A percentile compares a stretch with the other conserved stretches of the same genome.
phyloP scores from a whole-genome alignment of 2,113 vertebrate species.

The Canis aureus region DNA sequence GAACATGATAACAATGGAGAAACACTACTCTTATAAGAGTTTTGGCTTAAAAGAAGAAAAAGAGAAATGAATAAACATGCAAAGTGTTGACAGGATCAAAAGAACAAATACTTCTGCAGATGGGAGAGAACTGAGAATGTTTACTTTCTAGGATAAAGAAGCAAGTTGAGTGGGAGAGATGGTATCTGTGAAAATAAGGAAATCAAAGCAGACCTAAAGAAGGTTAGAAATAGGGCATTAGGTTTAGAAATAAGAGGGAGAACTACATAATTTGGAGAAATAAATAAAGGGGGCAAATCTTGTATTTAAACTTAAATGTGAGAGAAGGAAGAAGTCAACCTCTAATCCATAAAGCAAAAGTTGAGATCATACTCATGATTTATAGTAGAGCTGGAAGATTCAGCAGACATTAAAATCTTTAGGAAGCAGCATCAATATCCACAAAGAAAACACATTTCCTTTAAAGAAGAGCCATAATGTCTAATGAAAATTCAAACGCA shows the following conservation, averaged over 20 bases:
- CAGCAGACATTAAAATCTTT: not conserved
- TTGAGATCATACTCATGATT: not conserved
- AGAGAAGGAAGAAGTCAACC: not conserved
- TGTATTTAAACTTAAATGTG: not conserved
- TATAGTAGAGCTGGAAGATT: not conserved
- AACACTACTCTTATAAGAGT: not conserved
- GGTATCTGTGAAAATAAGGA: not conserved
- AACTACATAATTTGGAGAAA: slow-evolving; percentile 32
- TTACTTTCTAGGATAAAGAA: not conserved
- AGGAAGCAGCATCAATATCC: not conserved
- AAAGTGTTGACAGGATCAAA: not conserved
- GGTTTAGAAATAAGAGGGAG: not conserved
- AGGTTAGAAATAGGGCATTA: not conserved
- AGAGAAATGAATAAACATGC: not conserved
- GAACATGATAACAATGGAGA: not conserved
- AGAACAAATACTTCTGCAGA: not conserved
- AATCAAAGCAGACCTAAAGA: not conserved
- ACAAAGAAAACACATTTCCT: not conserved
- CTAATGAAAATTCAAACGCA: not conserved
- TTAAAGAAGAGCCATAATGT: not conserved
- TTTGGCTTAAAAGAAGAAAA: not conserved
- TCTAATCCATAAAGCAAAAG: not conserved
- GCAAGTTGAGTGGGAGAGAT: not conserved
- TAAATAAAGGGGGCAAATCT: not conserved
- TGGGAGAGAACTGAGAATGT: not conserved